Evolutionary conservation across 1,140 invertebrate species (phyloP), one percentile per base, ranked within the genome.

Genomic region (Asobara japonica): DNA sequence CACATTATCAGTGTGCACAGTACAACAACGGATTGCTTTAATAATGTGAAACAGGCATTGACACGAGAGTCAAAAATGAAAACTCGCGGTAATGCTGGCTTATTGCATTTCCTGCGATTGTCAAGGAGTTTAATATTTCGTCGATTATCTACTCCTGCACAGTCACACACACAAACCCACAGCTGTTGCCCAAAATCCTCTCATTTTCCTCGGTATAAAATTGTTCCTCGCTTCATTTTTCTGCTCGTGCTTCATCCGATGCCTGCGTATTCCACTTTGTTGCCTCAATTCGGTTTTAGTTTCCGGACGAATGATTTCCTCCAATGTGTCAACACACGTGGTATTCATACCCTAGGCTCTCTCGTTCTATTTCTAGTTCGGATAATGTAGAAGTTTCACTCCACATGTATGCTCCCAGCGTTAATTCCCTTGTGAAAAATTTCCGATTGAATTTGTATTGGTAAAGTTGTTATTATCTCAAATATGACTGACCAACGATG

Each of bases 101-200:
- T 80, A 81, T 80, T 78, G 79, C 79, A 76, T 76, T 74, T 74
- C 76, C 65, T 79, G 78, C 78, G 73, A 80, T 81, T 79, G 48
- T 74, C 8, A 60, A 77, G 70, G 74, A 72, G 77, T 79, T 79
- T 80, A 72, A 78, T 78, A 80, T 77, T 79, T 71, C 36, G 30
- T 61, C 69, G 64, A 73, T 76, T 71, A 71, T 73, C 71, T 65
- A 65, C n/a, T n/a, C n/a, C n/a, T n/a, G n/a, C n/a, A n/a, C n/a
- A n/a, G n/a, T n/a, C n/a, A n/a, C n/a, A n/a, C n/a, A n/a, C n/a
- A n/a, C n/a, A n/a, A 65, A 66, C 61, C 62, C 36, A 20, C 66
- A 45, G 41, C n/a, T 45, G 18, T 45, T 45, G 7, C 41, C 41
- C n/a, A 29, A 30, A 36, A 18, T 31, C 31, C 48, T 48, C 66